Conservation (phyloP, 2,888 invertebrate genomes). For the Mellilla xanthometata region DNA sequence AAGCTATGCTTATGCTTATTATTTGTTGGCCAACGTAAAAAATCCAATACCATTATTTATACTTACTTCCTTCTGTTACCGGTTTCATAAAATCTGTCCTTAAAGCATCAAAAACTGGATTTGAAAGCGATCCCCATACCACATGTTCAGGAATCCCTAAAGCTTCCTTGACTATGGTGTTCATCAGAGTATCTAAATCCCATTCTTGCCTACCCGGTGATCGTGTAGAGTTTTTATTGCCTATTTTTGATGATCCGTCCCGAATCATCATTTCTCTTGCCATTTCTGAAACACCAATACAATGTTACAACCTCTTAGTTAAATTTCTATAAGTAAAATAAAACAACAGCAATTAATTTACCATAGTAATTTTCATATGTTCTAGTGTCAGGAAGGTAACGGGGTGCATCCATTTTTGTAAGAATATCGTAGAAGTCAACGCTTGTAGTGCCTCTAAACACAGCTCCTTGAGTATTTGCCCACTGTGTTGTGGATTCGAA, state of each 20-base stretch:
- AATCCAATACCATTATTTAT: not conserved
- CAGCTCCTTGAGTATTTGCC: slow-evolving; percentile 84
- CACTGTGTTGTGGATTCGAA: slow-evolving; percentile 84
- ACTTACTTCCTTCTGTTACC: slow-evolving; percentile 81
- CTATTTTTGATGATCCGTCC: slow-evolving; percentile 40
- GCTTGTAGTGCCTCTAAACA: slow-evolving; percentile 82
- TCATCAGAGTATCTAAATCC: slow-evolving; percentile 85
- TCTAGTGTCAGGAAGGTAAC: slow-evolving; percentile 39
- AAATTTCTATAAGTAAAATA: no score
- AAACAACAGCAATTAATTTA: not conserved
- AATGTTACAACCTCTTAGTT: no score
- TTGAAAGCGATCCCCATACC: slow-evolving; percentile 85
- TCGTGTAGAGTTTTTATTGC: no score
- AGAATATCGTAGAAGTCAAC: slow-evolving; percentile 94
- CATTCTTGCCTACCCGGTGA: slow-evolving; percentile 43
- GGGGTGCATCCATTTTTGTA: slow-evolving; percentile 59
- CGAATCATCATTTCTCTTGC: slow-evolving; percentile 58
- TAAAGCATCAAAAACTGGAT: slow-evolving; percentile 82
- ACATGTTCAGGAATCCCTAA: slow-evolving; percentile 85
- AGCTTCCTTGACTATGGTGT: slow-evolving; percentile 85
- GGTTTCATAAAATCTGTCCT: slow-evolving; percentile 91
- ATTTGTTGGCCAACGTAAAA: no score
- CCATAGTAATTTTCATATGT: slow-evolving; percentile 29
- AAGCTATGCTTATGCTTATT: no score
- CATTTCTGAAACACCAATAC: slow-evolving; percentile 43